phyloP scores from a whole-genome alignment of 2,888 invertebrate species.

The Sesamia inferens region DNA sequence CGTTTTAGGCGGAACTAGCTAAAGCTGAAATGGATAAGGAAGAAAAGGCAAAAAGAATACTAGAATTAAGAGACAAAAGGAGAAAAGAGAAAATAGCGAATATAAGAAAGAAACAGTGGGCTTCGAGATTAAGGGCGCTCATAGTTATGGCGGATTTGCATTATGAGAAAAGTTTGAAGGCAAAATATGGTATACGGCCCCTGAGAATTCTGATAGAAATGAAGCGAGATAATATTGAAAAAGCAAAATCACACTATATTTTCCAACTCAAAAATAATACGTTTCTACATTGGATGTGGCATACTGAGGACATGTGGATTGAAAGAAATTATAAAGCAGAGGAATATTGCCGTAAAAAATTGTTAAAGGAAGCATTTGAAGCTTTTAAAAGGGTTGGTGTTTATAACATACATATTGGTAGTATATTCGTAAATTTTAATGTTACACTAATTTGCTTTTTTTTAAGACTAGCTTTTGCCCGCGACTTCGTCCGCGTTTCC shows the following conservation, averaged over 20 bases:
- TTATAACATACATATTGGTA: conserved; percentile 8
- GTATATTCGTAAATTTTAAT: not conserved
- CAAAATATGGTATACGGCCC: conserved; percentile 82
- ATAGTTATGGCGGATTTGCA: conserved; percentile 88
- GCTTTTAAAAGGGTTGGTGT: conserved; percentile 85
- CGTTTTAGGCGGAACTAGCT: conserved; percentile 82
- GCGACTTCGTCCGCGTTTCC: too few species aligned
- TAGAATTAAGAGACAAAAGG: conserved; percentile 91
- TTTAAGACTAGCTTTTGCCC: too few species aligned
- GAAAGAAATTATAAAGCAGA: conserved; percentile 90
- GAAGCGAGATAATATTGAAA: conserved; percentile 81
- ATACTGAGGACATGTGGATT: conserved; percentile 85
- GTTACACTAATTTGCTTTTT: not conserved
- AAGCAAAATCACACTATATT: conserved; percentile 85
- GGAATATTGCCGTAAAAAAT: conserved; percentile 86
- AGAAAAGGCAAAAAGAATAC: conserved; percentile 89
- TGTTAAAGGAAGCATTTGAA: conserved; percentile 83
- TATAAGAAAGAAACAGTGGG: conserved; percentile 89
- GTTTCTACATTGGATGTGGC: conserved; percentile 88
- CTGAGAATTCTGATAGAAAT: conserved; percentile 77
- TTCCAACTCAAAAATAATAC: conserved; percentile 86
- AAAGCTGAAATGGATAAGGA: conserved; percentile 91
- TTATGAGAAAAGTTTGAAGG: conserved; percentile 82
- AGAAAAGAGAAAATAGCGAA: conserved; percentile 91
- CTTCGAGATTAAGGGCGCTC: conserved; percentile 83